These are phyloP conservation scores for Ectropis crepuscularia DNA, from an alignment of 2,888 invertebrate genomes.

Conservation along the genomic window DNA sequence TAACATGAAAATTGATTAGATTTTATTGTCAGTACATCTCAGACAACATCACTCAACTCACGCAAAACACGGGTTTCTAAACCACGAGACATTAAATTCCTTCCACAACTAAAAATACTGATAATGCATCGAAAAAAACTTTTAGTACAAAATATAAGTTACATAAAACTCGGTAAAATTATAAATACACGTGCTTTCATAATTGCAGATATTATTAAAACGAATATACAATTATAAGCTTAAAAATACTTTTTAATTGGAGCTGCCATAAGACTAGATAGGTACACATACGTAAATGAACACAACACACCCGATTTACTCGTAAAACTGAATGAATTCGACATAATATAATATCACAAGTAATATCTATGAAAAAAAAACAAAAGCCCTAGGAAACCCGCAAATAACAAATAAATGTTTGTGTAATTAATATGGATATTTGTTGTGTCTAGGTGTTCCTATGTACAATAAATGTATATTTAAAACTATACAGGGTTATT, in stretches of 20 bases:
- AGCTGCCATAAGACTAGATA: conserved; percentile 66
- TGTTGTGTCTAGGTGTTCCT: too few species aligned
- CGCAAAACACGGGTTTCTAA: conserved; percentile 20
- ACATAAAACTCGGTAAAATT: conserved; percentile 43
- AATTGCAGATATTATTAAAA: conserved; percentile 38
- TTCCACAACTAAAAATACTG: conserved; percentile 44
- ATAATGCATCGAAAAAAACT: conserved; percentile 38
- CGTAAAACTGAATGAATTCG: neutral
- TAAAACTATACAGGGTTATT: too few species aligned
- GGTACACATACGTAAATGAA: conserved; percentile 47
- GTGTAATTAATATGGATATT: too few species aligned
- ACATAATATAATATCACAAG: too few species aligned
- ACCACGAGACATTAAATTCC: conserved; percentile 15
- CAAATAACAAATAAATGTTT: too few species aligned
- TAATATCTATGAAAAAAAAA: neutral
- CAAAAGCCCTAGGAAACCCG: too few species aligned
- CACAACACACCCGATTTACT: conserved; percentile 39
- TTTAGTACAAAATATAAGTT: conserved; percentile 43
- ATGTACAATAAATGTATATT: too few species aligned
- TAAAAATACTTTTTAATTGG: conserved; percentile 46
- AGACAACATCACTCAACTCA: conserved; percentile 38
- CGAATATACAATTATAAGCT: conserved; percentile 39
- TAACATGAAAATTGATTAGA: conserved; percentile 41
- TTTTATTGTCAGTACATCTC: conserved; percentile 60
- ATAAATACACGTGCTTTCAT: conserved; percentile 33